Percentiles rank a stretch among this genome's conserved stretches.
These are phyloP conservation scores for Acrobasis repandana DNA, from an alignment of 2,888 invertebrate species.

Conservation along the genomic window DNA sequence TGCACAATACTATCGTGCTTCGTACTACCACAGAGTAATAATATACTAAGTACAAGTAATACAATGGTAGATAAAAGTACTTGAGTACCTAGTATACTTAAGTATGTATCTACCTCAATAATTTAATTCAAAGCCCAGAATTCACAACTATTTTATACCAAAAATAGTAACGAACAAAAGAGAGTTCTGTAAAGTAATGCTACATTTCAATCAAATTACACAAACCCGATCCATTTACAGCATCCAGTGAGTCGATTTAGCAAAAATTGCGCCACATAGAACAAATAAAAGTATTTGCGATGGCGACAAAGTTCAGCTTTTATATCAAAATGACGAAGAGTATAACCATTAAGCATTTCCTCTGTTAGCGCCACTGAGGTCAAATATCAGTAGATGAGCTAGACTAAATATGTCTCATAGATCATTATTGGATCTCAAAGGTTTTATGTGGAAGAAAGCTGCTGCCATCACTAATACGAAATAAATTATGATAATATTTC, in stretches of 20 bases:
- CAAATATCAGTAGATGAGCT: neutral
- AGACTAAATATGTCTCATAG: neutral
- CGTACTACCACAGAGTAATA: too few relatives aligned
- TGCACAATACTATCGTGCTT: too few relatives aligned
- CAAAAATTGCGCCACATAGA: constrained; percentile 56
- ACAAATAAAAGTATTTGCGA: constrained; percentile 54
- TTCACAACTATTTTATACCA: too few relatives aligned
- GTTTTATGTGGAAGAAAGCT: too few relatives aligned
- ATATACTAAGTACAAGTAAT: too few relatives aligned
- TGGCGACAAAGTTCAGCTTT: constrained; percentile 62
- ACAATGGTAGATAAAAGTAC: too few relatives aligned
- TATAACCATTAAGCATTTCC: constrained; percentile 73
- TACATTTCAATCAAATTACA: constrained; percentile 42
- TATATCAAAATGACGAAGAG: constrained; percentile 60
- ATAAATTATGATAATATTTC: too few relatives aligned
- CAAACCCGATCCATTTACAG: constrained; percentile 46
- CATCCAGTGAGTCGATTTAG: constrained; percentile 46
- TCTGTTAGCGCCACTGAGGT: constrained; percentile 31
- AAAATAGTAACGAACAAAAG: neutral
- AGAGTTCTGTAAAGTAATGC: constrained; percentile 11
- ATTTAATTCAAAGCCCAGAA: too few relatives aligned
- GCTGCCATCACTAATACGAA: too few relatives aligned
- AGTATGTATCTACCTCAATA: too few relatives aligned
- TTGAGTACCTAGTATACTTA: too few relatives aligned
- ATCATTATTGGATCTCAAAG: neutral